These are phyloP conservation scores for Pan troglodytes DNA, from an alignment of 2,113 vertebrate species.

Conservation along the genomic window NHGRI_mPanTro3-v2.1_pri NC_072412.2:41120501-41121000, in stretches of 20 bases:
- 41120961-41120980: neutral
- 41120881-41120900: neutral
- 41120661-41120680: neutral
- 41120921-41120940: neutral
- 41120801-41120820: neutral
- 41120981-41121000: neutral
- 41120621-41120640: conserved; percentile 3
- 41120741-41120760: neutral
- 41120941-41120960: neutral
- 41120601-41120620: neutral
- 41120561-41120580: neutral
- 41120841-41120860: conserved; percentile 14
- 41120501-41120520: too few relatives aligned
- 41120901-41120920: neutral
- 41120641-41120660: conserved; percentile 26
- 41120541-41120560: too few relatives aligned
- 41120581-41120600: neutral
- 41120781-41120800: conserved; percentile 2
- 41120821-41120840: conserved; percentile 4
- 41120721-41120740: neutral
- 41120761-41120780: neutral
- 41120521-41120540: too few relatives aligned
- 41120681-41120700: neutral
- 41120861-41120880: neutral
- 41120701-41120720: neutral